Percentiles rank a stretch among this genome's conserved stretches.
Conservation (phyloP, 2,888 invertebrate genomes). For the Leptinotarsa haldemani region DNA sequence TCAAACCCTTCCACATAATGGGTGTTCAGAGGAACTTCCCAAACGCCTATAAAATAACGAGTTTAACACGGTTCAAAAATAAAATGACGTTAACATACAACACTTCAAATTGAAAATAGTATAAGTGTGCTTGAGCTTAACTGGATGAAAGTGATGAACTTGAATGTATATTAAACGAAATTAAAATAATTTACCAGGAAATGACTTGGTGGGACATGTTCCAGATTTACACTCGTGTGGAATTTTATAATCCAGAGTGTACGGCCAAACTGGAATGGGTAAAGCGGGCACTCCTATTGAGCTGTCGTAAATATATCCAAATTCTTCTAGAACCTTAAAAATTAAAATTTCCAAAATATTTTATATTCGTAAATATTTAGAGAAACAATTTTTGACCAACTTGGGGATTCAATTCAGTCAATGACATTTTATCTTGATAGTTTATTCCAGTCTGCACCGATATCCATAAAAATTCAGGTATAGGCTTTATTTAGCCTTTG, state of each 20-base stretch:
- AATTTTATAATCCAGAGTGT: slow-evolving; percentile 93
- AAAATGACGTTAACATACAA: not conserved
- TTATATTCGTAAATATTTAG: not conserved
- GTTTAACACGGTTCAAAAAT: not conserved
- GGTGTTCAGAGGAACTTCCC: slow-evolving; percentile 92
- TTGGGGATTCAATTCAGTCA: not conserved
- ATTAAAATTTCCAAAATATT: slow-evolving; percentile 17
- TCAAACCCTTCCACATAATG: slow-evolving; percentile 90
- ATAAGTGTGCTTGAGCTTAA: no score
- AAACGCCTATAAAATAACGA: slow-evolving; percentile 72
- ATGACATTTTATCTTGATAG: no score
- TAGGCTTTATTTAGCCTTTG: no score
- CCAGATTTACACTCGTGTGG: slow-evolving; percentile 93
- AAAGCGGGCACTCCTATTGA: slow-evolving; percentile 88
- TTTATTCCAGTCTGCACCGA: no score
- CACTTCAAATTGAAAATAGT: no score
- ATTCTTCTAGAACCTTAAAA: slow-evolving; percentile 86
- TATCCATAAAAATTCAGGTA: no score
- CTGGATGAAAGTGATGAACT: not conserved
- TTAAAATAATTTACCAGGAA: slow-evolving; percentile 74
- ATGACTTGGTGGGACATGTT: slow-evolving; percentile 89
- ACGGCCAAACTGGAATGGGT: slow-evolving; percentile 90
- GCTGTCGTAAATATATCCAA: slow-evolving; percentile 92
- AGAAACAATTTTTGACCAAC: not conserved
- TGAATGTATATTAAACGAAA: not conserved